A percentile compares a stretch with the other conserved stretches of the same genome.
Conservation (phyloP, 2,113 vertebrate species). For the human region DNA sequence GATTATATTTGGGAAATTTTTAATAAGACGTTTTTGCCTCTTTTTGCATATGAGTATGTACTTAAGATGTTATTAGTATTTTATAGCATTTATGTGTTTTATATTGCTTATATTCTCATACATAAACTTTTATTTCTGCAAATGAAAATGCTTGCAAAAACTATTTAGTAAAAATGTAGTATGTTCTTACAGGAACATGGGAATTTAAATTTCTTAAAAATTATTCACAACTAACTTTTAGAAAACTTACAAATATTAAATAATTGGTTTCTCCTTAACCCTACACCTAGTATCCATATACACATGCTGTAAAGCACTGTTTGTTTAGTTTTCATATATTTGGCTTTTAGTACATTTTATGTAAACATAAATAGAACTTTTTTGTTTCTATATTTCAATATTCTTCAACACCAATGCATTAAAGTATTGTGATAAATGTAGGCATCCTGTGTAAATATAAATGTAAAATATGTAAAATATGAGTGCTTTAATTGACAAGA, state of each 20-base stretch:
- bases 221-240: background rate
- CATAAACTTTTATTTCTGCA: background rate
- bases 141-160: background rate
- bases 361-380: background rate
- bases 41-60: background rate
- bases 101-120: background rate
- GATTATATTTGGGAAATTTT: background rate
- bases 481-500: background rate
- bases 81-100: background rate
- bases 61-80: background rate
- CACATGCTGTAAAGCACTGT: rapidly evolving
- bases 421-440: background rate
- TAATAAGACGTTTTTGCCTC: background rate
- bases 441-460: background rate
- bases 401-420: background rate
- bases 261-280: background rate
- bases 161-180: background rate
- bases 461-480: background rate
- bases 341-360: background rate
- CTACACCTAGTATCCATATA: rapidly evolving
- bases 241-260: background rate
- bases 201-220: background rate
- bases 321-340: background rate
- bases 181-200: background rate
- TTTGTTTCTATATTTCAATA: background rate